Conservation (phyloP, 2,888 invertebrate species). For the Drosophila suboccidentalis region DNA sequence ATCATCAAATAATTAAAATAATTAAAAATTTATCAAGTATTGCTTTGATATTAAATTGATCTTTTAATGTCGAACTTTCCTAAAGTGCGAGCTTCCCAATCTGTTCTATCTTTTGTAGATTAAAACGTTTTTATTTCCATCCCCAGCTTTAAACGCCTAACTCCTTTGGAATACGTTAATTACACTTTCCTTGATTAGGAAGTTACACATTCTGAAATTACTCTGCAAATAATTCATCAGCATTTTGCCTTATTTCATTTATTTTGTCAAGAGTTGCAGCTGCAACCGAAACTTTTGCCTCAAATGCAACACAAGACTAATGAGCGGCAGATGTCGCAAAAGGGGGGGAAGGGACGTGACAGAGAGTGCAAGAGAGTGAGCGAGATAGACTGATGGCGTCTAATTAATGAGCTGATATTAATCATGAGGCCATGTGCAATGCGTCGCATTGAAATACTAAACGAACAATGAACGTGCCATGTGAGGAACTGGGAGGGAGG, state of each 20-base stretch:
- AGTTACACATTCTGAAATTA: slow-evolving; percentile 24
- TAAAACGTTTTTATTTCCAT: neutral
- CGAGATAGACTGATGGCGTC: slow-evolving; percentile 16
- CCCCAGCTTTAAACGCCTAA: neutral
- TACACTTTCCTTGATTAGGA: slow-evolving; percentile 10
- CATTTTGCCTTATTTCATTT: slow-evolving; percentile 7
- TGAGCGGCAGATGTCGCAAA: slow-evolving; percentile 26
- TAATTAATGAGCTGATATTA: slow-evolving; percentile 72
- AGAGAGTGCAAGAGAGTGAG: neutral
- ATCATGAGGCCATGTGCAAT: slow-evolving; percentile 57
- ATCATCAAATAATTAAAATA: too few relatives aligned
- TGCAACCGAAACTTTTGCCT: slow-evolving; percentile 32
- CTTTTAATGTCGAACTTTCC: too few relatives aligned
- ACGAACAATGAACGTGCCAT: slow-evolving; percentile 38
- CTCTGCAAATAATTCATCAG: slow-evolving; percentile 30
- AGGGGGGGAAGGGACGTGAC: neutral
- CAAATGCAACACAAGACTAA: slow-evolving; percentile 47
- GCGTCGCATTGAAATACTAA: slow-evolving; percentile 40
- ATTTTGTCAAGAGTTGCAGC: slow-evolving; percentile 25
- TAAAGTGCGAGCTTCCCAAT: too few relatives aligned
- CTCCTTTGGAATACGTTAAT: slow-evolving; percentile 10
- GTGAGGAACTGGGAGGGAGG: neutral
- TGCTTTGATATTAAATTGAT: too few relatives aligned
- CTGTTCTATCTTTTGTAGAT: too few relatives aligned
- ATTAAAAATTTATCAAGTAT: too few relatives aligned